Base-by-base conservation (phyloP, 1,140 invertebrate genomes). In the Anastrepha ludens region DNA sequence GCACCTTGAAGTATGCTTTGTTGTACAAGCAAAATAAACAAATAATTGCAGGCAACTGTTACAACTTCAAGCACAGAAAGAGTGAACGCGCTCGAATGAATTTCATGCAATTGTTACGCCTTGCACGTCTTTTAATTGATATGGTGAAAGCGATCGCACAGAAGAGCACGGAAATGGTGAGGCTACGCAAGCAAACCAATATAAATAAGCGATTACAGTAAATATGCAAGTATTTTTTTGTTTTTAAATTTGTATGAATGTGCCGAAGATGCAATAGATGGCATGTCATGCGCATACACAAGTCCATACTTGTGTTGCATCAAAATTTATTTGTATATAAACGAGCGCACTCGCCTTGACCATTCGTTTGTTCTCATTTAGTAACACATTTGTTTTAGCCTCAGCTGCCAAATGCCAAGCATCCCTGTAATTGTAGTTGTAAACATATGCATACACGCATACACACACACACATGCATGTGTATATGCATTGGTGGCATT, bases 41-140 rank as follows among this genome's bases (percentile, higher is more conserved):
- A 67, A 67, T 67, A 39, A 29, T 11, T n/a, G 29, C 7, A 41
- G 29, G 29, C 64, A 67, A 67, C 64, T 29, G 64, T 41, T 67
- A 67, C 1, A 67, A 67, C 11, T 39, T 67, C 64, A 39, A 67
- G 64, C 64, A 20, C 29, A 29, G 29, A 0, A 39, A 41, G 29
- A 67, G 13, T 67, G 20, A 67, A 67, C 29, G 13, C 64, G 29
- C 64, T 1, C 64, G 64, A 67, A 67, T 67, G 64, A 67, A 29
- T 41, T 67, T 67, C 64, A 67, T 67, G 29, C 60, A 64, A 41
- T 87, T 59, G 65, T 74, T 88, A 88, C 81, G 59, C 88, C 62
- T n/a, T 29, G 67, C 88, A 88, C 88, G 88, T 88, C 70, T 88
- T 85, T 87, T 88, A 88, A 88, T 88, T 88, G 70, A 88, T 88